Conservation (phyloP, 2,888 invertebrate species). For the Agrochola circellaris region DNA sequence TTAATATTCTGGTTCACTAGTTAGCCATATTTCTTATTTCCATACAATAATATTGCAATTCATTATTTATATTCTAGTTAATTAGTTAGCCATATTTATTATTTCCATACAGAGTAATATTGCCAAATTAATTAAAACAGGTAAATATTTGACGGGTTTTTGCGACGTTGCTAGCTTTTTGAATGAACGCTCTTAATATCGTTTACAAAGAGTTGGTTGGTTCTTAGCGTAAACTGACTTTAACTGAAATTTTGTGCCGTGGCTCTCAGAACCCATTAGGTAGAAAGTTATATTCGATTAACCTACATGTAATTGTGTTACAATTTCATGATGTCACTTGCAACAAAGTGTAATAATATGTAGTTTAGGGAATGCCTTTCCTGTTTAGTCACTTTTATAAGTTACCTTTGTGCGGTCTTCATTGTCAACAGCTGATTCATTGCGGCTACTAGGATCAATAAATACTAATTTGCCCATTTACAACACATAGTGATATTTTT, state of each 20-base stretch:
- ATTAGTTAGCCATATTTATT: too few relatives aligned
- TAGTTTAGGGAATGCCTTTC: slow-evolving; percentile 10
- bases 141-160: too few relatives aligned
- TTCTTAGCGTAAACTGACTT: not conserved
- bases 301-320: not conserved
- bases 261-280: not conserved
- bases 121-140: too few relatives aligned
- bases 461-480: not conserved
- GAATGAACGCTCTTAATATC: not conserved
- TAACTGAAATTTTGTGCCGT: not conserved
- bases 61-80: too few relatives aligned
- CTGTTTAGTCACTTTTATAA: slow-evolving; percentile 11
- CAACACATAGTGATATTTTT: not conserved
- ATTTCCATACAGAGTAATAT: too few relatives aligned
- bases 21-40: too few relatives aligned
- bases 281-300: not conserved
- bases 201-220: too few relatives aligned
- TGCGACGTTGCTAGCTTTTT: too few relatives aligned
- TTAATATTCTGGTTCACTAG: too few relatives aligned
- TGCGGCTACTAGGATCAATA: not conserved
- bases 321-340: not conserved
- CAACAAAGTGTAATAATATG: not conserved
- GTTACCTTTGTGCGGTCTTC: not conserved
- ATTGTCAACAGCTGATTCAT: slow-evolving; percentile 19
- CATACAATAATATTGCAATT: too few relatives aligned